Percentiles rank a stretch among this genome's conserved stretches.
These are phyloP conservation scores for Cacoxenus indagator DNA, from an alignment of 2,888 invertebrate genomes.

Conservation along the genomic window DNA sequence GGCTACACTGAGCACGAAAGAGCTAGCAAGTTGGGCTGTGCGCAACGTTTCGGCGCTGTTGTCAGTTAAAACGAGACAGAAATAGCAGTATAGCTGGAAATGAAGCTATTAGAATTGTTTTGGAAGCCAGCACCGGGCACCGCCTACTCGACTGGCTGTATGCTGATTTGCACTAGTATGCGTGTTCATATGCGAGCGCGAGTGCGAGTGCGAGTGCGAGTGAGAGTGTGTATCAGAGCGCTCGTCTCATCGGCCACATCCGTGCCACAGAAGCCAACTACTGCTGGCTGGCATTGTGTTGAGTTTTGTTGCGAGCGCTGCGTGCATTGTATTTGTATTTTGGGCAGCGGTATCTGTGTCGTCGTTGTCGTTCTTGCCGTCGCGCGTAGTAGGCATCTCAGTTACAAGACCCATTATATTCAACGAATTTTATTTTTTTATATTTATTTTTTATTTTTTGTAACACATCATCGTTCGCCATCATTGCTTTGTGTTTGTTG, in stretches of 20 bases:
- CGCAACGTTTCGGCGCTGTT: neutral
- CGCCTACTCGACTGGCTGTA: slow-evolving; percentile 50
- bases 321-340: slow-evolving; percentile 43
- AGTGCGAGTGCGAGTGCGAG: slow-evolving; percentile 30
- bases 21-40: neutral
- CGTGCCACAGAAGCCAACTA: slow-evolving; percentile 25
- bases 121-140: slow-evolving; percentile 43
- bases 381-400: slow-evolving; percentile 62
- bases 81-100: slow-evolving; percentile 20
- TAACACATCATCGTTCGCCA: neutral
- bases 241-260: slow-evolving; percentile 23
- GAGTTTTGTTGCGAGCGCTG: slow-evolving; percentile 16
- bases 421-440: slow-evolving; percentile 38
- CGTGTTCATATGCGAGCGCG: slow-evolving; percentile 23
- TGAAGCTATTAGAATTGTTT: slow-evolving; percentile 53
- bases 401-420: slow-evolving; percentile 64
- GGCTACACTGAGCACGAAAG: neutral
- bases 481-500: slow-evolving; percentile 4
- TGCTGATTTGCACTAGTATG: slow-evolving; percentile 47
- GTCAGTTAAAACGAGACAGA: slow-evolving; percentile 39
- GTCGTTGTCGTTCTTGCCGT: slow-evolving; percentile 35
- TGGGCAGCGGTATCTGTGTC: slow-evolving; percentile 35
- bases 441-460: slow-evolving; percentile 54
- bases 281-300: slow-evolving; percentile 23
- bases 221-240: slow-evolving; percentile 15